Evolutionary conservation across 2,888 invertebrate species (phyloP), one percentile per base, ranked within the genome.

Genomic region (Mesopsocus fuscifrons): DNA sequence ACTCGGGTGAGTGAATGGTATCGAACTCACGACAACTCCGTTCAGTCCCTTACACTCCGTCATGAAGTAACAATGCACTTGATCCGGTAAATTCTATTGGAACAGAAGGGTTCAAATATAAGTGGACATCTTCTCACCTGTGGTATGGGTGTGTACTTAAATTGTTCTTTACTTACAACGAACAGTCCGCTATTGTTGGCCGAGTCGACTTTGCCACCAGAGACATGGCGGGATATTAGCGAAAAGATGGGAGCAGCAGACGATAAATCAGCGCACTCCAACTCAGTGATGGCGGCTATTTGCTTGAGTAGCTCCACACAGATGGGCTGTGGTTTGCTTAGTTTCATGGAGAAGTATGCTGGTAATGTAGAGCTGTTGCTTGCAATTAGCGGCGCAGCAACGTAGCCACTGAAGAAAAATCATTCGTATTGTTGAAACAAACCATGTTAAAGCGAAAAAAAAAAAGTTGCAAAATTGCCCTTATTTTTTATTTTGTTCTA

Each of bases 1-100:
- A 5, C 82, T 77, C 2, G 94, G 92, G 63, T 92, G 91, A 0
- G 87, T 88, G 64, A 94, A 94, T 1, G 91, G 89, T 45, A 95
- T 78, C 47, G 77, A 79, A 41, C 71, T 66, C 41, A 88, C 77
- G 52, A 80, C 60, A 50, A 80, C 72, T 4, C 85, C 89, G 48
- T 78, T 74, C 61, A 84, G 64, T 21, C 69, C 72, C 48, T 73
- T 73, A 48, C 77, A 77, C 58, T 87, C 84, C 20, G 88, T 88
- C 65, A 94, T 72, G 61, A 87, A 89, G 61, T 91, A 95, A 57
- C 89, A 88, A 58, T 95, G 94, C 45, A 77, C 79, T 59, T 94
- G 92, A 58, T 91, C 92, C 0, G 92, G 88, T 38, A 95, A 64
- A 45, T 78, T 81, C 84, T 85, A 63, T 13, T 61, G 42, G 34